Percentiles rank a stretch among this genome's conserved stretches.
Evolutionary conservation across 2,888 invertebrate species (phyloP).

Genomic region (Andrena bicolor): DNA sequence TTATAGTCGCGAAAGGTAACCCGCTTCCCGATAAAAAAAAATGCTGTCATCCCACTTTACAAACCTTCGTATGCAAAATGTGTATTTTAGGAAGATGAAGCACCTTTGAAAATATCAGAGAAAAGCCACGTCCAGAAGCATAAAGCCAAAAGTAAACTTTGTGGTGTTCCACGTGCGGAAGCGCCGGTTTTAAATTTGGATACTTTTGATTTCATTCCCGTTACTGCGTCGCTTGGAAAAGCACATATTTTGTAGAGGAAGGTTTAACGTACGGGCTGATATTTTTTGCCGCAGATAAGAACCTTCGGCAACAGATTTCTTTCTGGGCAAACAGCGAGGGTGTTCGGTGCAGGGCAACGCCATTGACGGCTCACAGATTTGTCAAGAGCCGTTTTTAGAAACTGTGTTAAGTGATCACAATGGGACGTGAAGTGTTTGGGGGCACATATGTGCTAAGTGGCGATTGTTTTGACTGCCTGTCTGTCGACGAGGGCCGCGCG

Average conservation of each 20-base stretch:
- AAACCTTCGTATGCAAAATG: too few relatives aligned
- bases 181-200: too few relatives aligned
- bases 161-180: too few relatives aligned
- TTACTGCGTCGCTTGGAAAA: background rate
- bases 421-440: conserved; percentile 51
- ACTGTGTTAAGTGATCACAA: conserved; percentile 58
- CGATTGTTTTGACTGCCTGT: conserved; percentile 58
- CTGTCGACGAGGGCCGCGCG: conserved; percentile 19
- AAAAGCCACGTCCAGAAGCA: too few relatives aligned
- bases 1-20: too few relatives aligned
- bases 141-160: too few relatives aligned
- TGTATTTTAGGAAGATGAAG: too few relatives aligned
- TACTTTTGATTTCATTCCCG: too few relatives aligned
- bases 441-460: conserved; percentile 53
- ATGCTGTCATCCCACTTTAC: too few relatives aligned
- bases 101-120: too few relatives aligned
- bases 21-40: too few relatives aligned
- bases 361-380: conserved; percentile 28
- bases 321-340: background rate
- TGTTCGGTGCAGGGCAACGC: conserved; percentile 5
- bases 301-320: background rate
- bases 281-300: background rate
- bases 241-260: background rate
- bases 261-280: background rate
- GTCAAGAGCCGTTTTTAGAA: conserved; percentile 47